Base-by-base conservation (phyloP, 1,140 invertebrate genomes). In the Drosophila baimaii region DNA sequence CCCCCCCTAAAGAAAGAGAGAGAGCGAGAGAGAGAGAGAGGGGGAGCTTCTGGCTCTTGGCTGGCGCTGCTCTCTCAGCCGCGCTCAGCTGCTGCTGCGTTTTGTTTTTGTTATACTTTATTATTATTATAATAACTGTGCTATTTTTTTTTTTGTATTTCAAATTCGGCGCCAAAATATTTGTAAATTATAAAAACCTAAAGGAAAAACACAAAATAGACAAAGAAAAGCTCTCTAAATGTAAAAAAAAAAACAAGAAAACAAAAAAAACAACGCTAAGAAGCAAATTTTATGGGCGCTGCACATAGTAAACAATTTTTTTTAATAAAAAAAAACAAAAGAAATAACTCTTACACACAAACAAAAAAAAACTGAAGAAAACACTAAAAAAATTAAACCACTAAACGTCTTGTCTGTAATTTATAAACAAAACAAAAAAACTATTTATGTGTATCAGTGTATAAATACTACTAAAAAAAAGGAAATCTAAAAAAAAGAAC, bases 381-480 rank as follows among this genome's bases (percentile, higher is more conserved):
- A 47, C 15, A 25, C 29, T 61, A 61, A 68, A 46, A 64, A 65
- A 75, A 70, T 29, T 39, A 71, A 76, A 83, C 51, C 75, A 84
- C 74, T 85, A 78, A 85, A 85, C 77, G 74, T 85, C 74, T 85
- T 84, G 81, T 84, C 81, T 84, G 81, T 84, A 84, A 84, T 76
- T 77, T 76, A 74, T 84, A 84, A 76, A 78, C 59, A 66, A 74
- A 76, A 58, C 63, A 65, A 52, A 44, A 44, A 62, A 81, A 79
- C 69, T 66, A 75, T 75, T 75, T 58, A 76, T 76, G 71, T 73
- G 70, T 82, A 82, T 81, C 73, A 82, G 72, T 81, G 79, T 84
- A 75, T 69, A 79, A 75, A 78, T 33, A 52, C 49, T 52, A 52
- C 49, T 19, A 74, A 70, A 75, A 70, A 81, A 66, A 69, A 29